Evolutionary conservation across 2,888 invertebrate species (phyloP).

Genomic region (Drosophila helvetica): DNA sequence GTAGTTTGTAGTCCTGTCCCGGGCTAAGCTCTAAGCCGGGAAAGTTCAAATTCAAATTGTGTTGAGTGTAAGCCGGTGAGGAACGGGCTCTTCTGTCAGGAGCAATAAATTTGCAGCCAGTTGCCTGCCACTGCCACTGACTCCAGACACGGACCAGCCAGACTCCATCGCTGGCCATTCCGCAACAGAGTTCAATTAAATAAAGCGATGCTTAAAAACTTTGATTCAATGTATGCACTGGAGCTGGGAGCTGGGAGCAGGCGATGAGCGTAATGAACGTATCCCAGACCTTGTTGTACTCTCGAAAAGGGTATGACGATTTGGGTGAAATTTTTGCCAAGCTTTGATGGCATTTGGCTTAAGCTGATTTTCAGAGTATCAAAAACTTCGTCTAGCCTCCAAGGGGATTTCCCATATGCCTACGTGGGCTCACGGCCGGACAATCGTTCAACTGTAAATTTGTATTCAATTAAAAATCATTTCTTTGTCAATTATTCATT

Average conservation of each 20-base stretch:
- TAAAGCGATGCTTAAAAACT: conserved; percentile 43
- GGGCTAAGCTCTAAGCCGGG: conserved; percentile 53
- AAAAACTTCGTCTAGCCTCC: neutral
- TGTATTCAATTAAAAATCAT: conserved; percentile 80
- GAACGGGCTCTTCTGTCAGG: conserved; percentile 45
- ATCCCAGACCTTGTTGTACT: conserved; percentile 3
- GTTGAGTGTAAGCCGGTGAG: conserved; percentile 39
- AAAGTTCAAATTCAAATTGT: conserved; percentile 50
- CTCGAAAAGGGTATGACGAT: neutral
- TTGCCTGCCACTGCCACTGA: conserved; percentile 31
- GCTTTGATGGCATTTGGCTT: too few relatives aligned
- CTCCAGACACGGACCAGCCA: conserved; percentile 23
- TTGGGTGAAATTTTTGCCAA: too few relatives aligned
- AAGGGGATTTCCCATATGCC: neutral
- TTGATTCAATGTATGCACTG: conserved; percentile 8
- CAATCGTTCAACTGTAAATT: conserved; percentile 75
- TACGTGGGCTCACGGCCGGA: conserved; percentile 10
- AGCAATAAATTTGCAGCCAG: conserved; percentile 45
- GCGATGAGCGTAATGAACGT: neutral
- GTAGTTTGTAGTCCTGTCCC: conserved; percentile 50
- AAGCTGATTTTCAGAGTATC: too few relatives aligned
- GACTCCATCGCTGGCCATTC: conserved; percentile 14
- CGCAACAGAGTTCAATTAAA: conserved; percentile 59
- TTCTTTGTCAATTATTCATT: conserved; percentile 80
- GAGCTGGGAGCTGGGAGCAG: neutral